Evolutionary conservation across 1,140 invertebrate genomes (phyloP), one percentile per base, ranked within the genome.

Genomic region (Venturia canescens): DNA sequence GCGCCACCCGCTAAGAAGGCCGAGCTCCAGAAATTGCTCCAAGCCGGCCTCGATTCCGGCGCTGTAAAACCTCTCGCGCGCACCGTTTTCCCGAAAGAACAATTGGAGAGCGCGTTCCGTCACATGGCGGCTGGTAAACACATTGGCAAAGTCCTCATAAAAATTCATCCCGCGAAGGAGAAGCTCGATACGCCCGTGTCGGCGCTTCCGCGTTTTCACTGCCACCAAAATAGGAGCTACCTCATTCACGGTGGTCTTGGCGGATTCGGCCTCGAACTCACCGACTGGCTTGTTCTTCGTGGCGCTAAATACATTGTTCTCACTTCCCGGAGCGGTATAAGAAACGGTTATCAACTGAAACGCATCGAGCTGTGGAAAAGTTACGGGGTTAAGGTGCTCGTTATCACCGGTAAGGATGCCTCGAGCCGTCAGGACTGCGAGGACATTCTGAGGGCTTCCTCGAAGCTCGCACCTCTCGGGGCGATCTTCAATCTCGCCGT

Each of bases 401-500:
- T 93, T 2, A 90, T 94, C 3, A 85, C 88, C 11, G 92, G 90
- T 0, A 91, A 88, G 57, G 91, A 94, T 83, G 88, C 92, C 3
- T 91, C 91, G 0, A 92, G 89, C 1, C 85, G 86, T 75, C 81
- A 92, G 16, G 93, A 93, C 0, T 93, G 90, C 71, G 92, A 93
- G 69, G 80, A 90, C 3, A 90, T 97, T 23, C 75, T 97, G 3
- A 89, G 93, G 74, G 92, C 93, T 44, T 93, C 95, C 0, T 86
- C 84, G 1, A 86, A 92, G 80, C 84, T 95, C 1, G 95, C 93
- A 1, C 94, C 94, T 13, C 92, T 97, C 63, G 95, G 94, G 63
- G 96, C 93, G n/a, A 94, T 97, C 34, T 97, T 97, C 88, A 96
- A 97, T 88, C 89, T 97, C 21, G 96, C 96, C 9, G 94, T 94